Base-by-base conservation (phyloP, 2,888 invertebrate genomes). In the Ommatoiulus sabulosus region DNA sequence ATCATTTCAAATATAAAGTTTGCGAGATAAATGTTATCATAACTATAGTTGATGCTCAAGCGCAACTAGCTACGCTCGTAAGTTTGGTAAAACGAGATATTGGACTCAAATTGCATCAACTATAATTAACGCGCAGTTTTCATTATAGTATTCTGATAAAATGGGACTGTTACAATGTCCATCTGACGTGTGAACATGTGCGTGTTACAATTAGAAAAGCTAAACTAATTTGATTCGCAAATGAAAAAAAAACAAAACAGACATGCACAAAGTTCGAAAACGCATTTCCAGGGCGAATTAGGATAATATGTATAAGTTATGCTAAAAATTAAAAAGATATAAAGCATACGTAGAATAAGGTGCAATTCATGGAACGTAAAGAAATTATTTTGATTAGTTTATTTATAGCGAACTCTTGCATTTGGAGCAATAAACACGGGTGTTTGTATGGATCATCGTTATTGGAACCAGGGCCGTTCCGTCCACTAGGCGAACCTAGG, bases 311-410 rank as follows among this genome's bases (percentile, higher is more conserved):
- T 20, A n/a, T 20, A 35, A 35, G 80, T 35, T 35, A 80, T 2
- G 80, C 80, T 80, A 80, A 80, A 80, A 80, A 80, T 35, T 35
- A 35, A 35, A 35, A 35, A 80, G 80, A 80, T 80, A 80, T 24
- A 80, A 72, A 72, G 72, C 72, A 72, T 80, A 80, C 24, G 80
- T 80, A 80, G 80, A 35, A 24, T 80, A 35, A 15, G 24, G 80
- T 80, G 80, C 80, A 35, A 80, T 24, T 80, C 80, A 80, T 35
- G 80, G 35, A 72, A 12, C 35, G 35, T 72, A 72, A 15, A 17
- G 72, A 80, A 80, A 80, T 5, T 35, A 35, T 80, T 80, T 80
- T 35, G 80, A 80, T 80, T 80, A n/a, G 72, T 6, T 3, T 72
- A 17, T 15, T 52, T 15, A 72, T 35, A 80, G 35, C 35, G 12